Conservation (phyloP, 2,797 vertebrate species). For the Rhynchotus rufescens region DNA sequence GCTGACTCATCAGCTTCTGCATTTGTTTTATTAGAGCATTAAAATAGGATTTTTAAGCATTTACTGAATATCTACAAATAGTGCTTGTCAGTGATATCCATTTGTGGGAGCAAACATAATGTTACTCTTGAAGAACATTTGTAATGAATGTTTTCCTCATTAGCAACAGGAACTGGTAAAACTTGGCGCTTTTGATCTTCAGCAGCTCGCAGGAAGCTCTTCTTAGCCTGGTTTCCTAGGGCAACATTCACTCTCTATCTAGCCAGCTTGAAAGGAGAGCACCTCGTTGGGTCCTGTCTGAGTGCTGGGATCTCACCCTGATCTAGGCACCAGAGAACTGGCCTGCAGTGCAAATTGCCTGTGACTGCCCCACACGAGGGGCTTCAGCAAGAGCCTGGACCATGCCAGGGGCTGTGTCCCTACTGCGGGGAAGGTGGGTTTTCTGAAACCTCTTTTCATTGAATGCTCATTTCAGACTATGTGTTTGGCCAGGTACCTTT, state of each 20-base stretch:
- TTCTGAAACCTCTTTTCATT: neutral
- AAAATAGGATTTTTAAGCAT: conserved; percentile 29
- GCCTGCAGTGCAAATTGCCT: accelerated
- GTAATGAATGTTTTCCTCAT: conserved; percentile 49
- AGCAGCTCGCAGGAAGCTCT: neutral
- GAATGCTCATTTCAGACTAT: neutral
- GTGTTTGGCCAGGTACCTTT: neutral
- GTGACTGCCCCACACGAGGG: neutral
- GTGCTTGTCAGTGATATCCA: neutral
- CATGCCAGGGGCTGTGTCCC: neutral
- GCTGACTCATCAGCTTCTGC: conserved; percentile 50
- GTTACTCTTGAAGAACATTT: conserved; percentile 31
- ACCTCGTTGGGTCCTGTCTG: neutral
- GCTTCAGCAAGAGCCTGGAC: neutral
- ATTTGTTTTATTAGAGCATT: neutral
- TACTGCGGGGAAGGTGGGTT: neutral
- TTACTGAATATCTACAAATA: conserved; percentile 26
- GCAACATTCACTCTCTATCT: neutral
- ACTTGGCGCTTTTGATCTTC: conserved; percentile 38
- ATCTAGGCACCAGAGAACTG: neutral
- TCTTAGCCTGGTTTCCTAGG: neutral
- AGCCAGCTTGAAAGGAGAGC: neutral
- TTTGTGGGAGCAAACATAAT: neutral
- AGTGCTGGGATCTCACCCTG: neutral
- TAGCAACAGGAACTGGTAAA: conserved; percentile 37